These are phyloP conservation scores for Thereva unica DNA, from an alignment of 2,888 invertebrate species.

Conservation along the genomic window DNA sequence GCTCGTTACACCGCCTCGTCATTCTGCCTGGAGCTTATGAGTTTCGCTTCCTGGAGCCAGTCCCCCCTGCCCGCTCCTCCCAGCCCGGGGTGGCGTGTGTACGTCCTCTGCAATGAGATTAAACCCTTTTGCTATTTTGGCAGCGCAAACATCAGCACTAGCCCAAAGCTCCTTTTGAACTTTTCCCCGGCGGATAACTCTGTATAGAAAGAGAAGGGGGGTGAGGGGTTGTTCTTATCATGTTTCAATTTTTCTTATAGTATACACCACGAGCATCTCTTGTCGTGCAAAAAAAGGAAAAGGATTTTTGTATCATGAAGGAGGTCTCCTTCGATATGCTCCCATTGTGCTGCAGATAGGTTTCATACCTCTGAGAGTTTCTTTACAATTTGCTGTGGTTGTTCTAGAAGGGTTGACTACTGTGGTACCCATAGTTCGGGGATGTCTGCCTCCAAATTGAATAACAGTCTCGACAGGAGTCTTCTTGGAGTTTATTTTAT, in stretches of 20 bases:
- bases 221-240: slow-evolving; percentile 15
- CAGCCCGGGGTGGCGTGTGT: slow-evolving; percentile 11
- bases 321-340: too few relatives aligned
- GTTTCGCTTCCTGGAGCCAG: too few relatives aligned
- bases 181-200: neutral
- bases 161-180: slow-evolving; percentile 5
- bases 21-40: slow-evolving; percentile 13
- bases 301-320: too few relatives aligned
- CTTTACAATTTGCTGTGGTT: too few relatives aligned
- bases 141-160: slow-evolving; percentile 9
- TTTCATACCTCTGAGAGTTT: too few relatives aligned
- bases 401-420: too few relatives aligned
- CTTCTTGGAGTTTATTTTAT: too few relatives aligned
- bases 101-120: slow-evolving; percentile 16
- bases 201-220: neutral
- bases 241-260: slow-evolving; percentile 14
- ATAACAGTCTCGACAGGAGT: too few relatives aligned
- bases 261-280: neutral
- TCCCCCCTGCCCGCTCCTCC: neutral
- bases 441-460: too few relatives aligned
- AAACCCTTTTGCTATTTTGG: slow-evolving; percentile 2
- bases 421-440: too few relatives aligned
- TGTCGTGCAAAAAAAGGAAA: too few relatives aligned
- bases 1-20: slow-evolving; percentile 16
- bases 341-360: too few relatives aligned